phyloP scores from a whole-genome alignment of 2,113 vertebrate genomes.

The Naja naja region DNA sequence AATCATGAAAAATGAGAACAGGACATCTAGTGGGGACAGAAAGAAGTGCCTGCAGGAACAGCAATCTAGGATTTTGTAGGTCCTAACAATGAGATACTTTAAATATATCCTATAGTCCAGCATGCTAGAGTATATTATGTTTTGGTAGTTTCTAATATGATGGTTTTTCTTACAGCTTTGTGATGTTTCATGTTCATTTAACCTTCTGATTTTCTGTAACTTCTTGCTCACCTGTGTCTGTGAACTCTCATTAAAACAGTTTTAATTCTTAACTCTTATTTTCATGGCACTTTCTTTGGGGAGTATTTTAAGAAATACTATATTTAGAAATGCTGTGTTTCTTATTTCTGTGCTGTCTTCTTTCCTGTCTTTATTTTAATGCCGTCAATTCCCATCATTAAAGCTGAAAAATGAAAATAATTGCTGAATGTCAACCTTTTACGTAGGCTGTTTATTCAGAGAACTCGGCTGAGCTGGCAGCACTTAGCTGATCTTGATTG shows the following conservation, averaged over 20 bases:
- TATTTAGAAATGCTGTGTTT: background rate
- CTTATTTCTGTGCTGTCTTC: background rate
- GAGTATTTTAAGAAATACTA: background rate
- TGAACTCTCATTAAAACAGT: background rate
- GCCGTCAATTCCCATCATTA: background rate
- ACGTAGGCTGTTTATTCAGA: background rate
- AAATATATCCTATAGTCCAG: background rate
- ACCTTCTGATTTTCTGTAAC: background rate
- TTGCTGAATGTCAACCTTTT: background rate
- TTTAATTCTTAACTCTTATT: background rate
- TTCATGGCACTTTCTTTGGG: background rate
- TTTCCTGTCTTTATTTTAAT: background rate
- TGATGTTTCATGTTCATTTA: background rate
- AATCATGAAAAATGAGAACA: background rate
- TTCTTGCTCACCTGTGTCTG: background rate
- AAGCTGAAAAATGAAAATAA: background rate
- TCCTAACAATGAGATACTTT: background rate
- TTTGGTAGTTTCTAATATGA: background rate
- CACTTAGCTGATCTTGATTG: background rate
- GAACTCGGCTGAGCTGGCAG: background rate
- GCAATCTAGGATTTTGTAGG: background rate
- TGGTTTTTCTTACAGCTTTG: background rate
- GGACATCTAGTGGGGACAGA: background rate
- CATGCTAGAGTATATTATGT: background rate
- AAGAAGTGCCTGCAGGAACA: background rate